Evolutionary conservation across 2,113 vertebrate species (phyloP), one percentile per base, ranked within the genome.

Genomic region (Seriola dumerili): DNA sequence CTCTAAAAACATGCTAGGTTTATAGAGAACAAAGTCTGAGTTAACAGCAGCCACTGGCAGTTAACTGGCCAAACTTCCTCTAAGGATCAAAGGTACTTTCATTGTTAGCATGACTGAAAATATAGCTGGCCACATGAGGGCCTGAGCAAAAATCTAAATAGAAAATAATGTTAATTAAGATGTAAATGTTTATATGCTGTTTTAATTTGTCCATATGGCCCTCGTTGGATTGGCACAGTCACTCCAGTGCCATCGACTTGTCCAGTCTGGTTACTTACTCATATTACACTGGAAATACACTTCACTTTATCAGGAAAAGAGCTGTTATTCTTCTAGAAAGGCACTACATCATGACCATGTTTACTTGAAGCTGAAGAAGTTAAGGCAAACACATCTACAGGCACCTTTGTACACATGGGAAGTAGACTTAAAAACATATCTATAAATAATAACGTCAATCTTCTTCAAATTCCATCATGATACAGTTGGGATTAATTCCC

Each of bases 31-130:
- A 90, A 77, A 90, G 89, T 90, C 87, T 89, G 65, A 23, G 32
- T 74, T 8, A 71, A 3, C 59, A 73, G 80, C 83, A 70, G 69
- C 65, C 54, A 75, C 34, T 57, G 2, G 46, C 50, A 36, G 58
- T 52, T 50, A 69, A 68, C 25, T 65, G 55, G 55, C 23, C 23
- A 36, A 80, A 86, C 84, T 88, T 90, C 82, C 85, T 88, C 73
- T 76, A 80, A 79, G 70, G 93, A 72, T 79, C 93, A 94, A 94
- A 94, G 93, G 93, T 92, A 25, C 44, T 58, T 84, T 72, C 32
- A 48, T 21, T 48, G 70, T 59, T 19, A 44, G 58, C 4, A 17
- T 14, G 55, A 74, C 52, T 7, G 36, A 17, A 46, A 76, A 82
- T 17, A 40, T 23, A 76, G 84, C 73, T 85, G 92, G 21, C 89